These are phyloP conservation scores for Marmota monax DNA, from an alignment of 2,113 vertebrate genomes.

Conservation along the genomic window DNA sequence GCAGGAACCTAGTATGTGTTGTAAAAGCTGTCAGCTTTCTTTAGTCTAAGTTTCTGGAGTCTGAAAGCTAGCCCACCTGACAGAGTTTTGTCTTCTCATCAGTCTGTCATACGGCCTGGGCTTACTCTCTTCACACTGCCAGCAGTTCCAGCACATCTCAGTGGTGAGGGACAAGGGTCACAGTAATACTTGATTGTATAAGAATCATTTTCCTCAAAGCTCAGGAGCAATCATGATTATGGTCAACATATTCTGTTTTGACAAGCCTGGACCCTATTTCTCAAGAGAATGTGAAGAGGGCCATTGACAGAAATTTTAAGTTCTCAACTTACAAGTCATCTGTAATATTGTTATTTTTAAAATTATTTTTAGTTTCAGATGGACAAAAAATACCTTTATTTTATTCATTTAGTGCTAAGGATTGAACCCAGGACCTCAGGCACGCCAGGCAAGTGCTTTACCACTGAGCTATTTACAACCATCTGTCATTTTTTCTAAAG, in stretches of 20 bases:
- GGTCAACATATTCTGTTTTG: not conserved
- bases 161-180: slow-evolving; percentile 61
- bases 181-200: slow-evolving; percentile 48
- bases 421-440: too few species aligned
- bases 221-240: not conserved
- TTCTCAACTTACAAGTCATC: not conserved
- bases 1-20: not conserved
- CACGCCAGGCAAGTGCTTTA: too few species aligned
- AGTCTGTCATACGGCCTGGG: slow-evolving; percentile 28
- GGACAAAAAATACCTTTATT: too few species aligned
- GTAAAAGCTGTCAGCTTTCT: not conserved
- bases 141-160: slow-evolving; percentile 38
- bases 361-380: too few species aligned
- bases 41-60: not conserved
- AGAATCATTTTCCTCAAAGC: slow-evolving; percentile 5
- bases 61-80: slow-evolving; percentile 34
- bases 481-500: not conserved
- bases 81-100: slow-evolving; percentile 60
- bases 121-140: slow-evolving; percentile 63
- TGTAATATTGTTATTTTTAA: not conserved
- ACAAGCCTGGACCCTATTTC: not conserved
- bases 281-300: not conserved
- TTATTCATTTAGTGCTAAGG: too few species aligned
- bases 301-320: not conserved
- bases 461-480: too few species aligned